Evolutionary conservation across 2,888 invertebrate genomes (phyloP), one percentile per base, ranked within the genome.

Genomic region (Hypercompe scribonia): DNA sequence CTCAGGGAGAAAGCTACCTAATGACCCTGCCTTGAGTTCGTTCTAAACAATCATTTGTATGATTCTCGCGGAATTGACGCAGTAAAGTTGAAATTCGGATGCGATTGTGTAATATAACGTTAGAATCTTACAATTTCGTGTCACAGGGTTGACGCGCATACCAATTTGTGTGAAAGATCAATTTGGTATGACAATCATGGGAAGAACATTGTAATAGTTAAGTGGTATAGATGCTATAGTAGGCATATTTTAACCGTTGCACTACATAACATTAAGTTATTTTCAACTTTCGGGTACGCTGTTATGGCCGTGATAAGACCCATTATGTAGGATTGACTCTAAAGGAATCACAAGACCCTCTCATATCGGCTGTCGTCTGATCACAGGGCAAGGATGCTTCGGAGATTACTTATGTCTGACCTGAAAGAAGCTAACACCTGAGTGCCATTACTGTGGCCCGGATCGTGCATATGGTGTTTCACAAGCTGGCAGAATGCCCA

Each of bases 1-100:
- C 28, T 42, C n/a, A 42, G 10, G 34, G 81, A 73, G 81, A 82
- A 82, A 82, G 81, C 54, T 46, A 64, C 36, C 68, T 72, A 71
- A 74, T 67, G 73, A 69, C 72, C 39, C 42, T 34, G 36, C 66
- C 50, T 71, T 28, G 73, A 31, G 67, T 76, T 75, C 74, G 73
- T 75, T 68, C 54, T 70, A 58, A 74, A 74, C 58, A 50, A 72
- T 72, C 73, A 79, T 75, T 72, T 73, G 70, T 72, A 69, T 58
- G 67, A 61, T 10, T 15, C 33, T 42, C 71, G 42, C 42, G 61
- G 42, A 58, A 58, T 24, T 58, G 33, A 50, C 54, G 33, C 50
- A 34, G 68, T 33, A 54, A 36, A 21, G 68, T 36, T 15, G 70
- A 74, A 73, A 68, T 75, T 50, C 70, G 66, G 63, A 61, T 33